Percentiles rank a stretch among this genome's conserved stretches.
Conservation (phyloP, 2,797 vertebrate genomes). For the Argyrosomus regius region DNA sequence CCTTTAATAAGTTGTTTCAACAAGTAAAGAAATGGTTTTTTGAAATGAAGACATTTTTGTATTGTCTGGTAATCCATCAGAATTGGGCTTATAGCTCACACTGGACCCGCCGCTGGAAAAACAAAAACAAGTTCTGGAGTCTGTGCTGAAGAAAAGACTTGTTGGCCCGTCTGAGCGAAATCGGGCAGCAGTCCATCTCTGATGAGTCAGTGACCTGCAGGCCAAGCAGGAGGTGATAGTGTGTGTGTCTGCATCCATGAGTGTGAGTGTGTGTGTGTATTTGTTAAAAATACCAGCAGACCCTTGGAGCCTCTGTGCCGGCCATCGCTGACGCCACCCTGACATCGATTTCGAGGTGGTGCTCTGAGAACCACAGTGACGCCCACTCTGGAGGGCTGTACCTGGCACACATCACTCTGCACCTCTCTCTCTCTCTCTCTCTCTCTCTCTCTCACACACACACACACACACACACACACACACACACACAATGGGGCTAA, state of each 20-base stretch:
- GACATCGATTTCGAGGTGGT: conserved; percentile 70
- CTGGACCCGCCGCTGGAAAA: conserved; percentile 11
- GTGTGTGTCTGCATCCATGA: conserved; percentile 18
- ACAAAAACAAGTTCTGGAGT: conserved; percentile 5
- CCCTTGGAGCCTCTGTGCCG: conserved; percentile 69
- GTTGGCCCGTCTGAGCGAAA: conserved; percentile 28
- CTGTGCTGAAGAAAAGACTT: conserved; percentile 5
- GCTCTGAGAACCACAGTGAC: conserved; percentile 67
- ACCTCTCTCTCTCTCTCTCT: conserved; percentile 60
- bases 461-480: conserved; percentile 16
- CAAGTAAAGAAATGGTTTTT: neutral
- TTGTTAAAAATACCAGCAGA: conserved; percentile 76
- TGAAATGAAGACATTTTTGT: neutral
- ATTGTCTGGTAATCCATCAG: neutral
- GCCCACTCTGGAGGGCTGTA: conserved; percentile 60
- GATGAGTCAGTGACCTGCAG: conserved; percentile 70
- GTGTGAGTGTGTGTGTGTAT: conserved; percentile 34
- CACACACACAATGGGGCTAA: neutral
- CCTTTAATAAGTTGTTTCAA: neutral
- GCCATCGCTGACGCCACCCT: conserved; percentile 69
- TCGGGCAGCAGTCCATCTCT: conserved; percentile 53
- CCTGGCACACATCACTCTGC: conserved; percentile 85
- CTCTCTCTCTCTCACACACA: conserved; percentile 1
- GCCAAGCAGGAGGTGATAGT: conserved; percentile 55
- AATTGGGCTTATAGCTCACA: neutral